These are phyloP conservation scores for Paracyprichromis sp. DNA, from an alignment of 2,113 vertebrate species.

Conservation along the genomic window DNA sequence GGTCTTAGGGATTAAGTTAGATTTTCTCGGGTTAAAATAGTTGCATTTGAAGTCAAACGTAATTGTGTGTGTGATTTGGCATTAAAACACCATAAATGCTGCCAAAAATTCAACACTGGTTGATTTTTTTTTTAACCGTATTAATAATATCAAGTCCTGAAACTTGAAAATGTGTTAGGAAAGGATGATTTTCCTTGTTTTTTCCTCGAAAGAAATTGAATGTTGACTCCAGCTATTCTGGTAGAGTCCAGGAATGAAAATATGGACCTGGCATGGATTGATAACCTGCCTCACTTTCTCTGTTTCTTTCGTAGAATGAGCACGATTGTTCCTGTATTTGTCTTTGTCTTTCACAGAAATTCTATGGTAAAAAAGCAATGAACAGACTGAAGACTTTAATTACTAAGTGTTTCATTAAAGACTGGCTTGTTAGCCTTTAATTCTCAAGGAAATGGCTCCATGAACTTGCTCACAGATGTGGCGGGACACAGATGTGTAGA, in stretches of 20 bases:
- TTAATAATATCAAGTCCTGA: background rate
- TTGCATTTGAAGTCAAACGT: background rate
- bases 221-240: background rate
- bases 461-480: slow-evolving; percentile 38
- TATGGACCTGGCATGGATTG: background rate
- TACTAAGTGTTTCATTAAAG: slow-evolving; percentile 40
- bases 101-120: background rate
- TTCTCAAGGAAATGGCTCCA: slow-evolving; percentile 37
- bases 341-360: background rate
- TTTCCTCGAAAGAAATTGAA: background rate
- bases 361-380: background rate
- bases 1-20: background rate
- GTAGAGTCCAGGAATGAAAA: background rate
- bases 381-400: background rate
- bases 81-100: background rate
- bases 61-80: background rate
- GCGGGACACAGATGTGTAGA: slow-evolving; percentile 33
- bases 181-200: background rate
- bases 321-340: background rate
- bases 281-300: background rate
- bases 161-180: background rate
- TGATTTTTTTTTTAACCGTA: background rate
- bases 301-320: background rate
- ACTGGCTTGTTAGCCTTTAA: slow-evolving; percentile 8
- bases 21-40: background rate